Evolutionary conservation across 2,888 invertebrate genomes (phyloP).

Genomic region (Agonum fuliginosum): DNA sequence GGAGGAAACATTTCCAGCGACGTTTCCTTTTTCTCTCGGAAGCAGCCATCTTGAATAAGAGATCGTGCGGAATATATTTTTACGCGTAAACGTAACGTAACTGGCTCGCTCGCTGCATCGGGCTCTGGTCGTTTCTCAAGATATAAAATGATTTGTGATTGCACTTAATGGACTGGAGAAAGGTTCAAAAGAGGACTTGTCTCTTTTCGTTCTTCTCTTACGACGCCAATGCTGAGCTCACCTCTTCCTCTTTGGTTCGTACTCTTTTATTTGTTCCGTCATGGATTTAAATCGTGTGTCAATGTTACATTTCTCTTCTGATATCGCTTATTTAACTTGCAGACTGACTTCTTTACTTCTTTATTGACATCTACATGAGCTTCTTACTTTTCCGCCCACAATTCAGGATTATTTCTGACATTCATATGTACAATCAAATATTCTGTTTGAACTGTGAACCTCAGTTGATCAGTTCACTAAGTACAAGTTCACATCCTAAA

Average conservation of each 20-base stretch:
- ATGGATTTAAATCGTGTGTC: constrained; percentile 23
- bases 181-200: constrained; percentile 58
- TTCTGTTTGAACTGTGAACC: too few relatives aligned
- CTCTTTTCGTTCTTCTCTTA: too few relatives aligned
- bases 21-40: constrained; percentile 42
- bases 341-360: too few relatives aligned
- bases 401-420: too few relatives aligned
- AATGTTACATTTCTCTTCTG: constrained; percentile 9
- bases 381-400: too few relatives aligned
- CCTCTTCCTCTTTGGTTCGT: constrained; percentile 32
- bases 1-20: constrained; percentile 46
- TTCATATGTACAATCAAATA: too few relatives aligned
- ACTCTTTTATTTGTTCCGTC: constrained; percentile 47
- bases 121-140: constrained; percentile 53
- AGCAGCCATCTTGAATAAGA: constrained; percentile 54
- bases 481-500: too few relatives aligned
- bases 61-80: constrained; percentile 50
- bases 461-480: too few relatives aligned
- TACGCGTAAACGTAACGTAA: constrained; percentile 44
- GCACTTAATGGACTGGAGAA: constrained; percentile 59
- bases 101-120: constrained; percentile 52
- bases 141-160: constrained; percentile 61
- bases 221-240: too few relatives aligned
- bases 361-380: too few relatives aligned
- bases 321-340: constrained; percentile 40